Base-by-base conservation (phyloP, 2,888 invertebrate species). In the Macaria notata region DNA sequence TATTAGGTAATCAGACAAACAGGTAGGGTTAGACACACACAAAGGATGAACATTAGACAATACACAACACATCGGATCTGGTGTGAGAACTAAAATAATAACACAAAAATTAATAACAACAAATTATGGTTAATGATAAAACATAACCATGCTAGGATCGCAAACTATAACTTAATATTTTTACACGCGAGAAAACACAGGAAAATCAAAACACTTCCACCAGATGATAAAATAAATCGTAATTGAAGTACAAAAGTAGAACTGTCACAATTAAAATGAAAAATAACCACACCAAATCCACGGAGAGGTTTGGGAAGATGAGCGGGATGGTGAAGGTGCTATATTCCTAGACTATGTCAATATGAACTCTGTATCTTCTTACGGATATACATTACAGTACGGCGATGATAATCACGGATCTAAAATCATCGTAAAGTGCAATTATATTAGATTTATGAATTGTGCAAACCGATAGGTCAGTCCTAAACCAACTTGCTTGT, bases 31-130 rank as follows among this genome's bases (percentile, higher is more conserved):
- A 94, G 95, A 96, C 95, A 96, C 95, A 96, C 96, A 96, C 96
- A 95, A 95, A 93, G 96, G 95, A 95, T 94, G 92, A 94, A 95
- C 95, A 95, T 95, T 95, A 96, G 96, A 96, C 96, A 95, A 96
- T 95, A 96, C 96, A 96, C 96, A 96, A 92, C 88, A 91, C 92
- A 88, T 88, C 88, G 87, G 88, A 89, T 92, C 92, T 92, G 92
- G 92, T 90, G 92, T 89, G 92, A 90, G 88, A 88, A 85, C 59
- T 79, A 79, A 86, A 84, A 75, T 38, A 80, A 78, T 72, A 75
- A 65, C 69, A 76, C 66, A 73, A 81, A 78, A 84, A 84, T 68
- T 67, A 66, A 72, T 59, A 73, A 70, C 71, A 79, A 81, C 4
- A 36, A 78, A 72, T 75, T 68, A 78, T 81, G 79, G 73, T 81